phyloP scores from a whole-genome alignment of 2,888 invertebrate species.

The Rhamnusium bicolor region DNA sequence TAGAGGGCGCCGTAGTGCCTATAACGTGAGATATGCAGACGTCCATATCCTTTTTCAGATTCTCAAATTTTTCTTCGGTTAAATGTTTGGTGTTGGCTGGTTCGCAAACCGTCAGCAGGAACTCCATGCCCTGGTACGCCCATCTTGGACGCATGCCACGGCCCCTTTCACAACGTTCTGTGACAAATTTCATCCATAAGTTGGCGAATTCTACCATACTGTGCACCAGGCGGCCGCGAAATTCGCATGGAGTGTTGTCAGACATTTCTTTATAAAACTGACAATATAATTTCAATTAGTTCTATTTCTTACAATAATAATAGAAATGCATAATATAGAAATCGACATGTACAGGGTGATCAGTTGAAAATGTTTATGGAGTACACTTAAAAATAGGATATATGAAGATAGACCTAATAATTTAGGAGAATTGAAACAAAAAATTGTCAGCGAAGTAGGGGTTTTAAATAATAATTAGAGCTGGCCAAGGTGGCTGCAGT shows the following conservation, averaged over 20 bases:
- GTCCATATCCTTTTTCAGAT: slow-evolving; percentile 85
- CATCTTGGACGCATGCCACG: slow-evolving; percentile 88
- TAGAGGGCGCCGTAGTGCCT: slow-evolving; percentile 72
- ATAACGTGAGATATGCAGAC: slow-evolving; percentile 91
- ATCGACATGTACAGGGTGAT: too few relatives aligned
- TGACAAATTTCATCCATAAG: slow-evolving; percentile 93
- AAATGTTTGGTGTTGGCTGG: slow-evolving; percentile 86
- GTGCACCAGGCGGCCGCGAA: slow-evolving; percentile 72
- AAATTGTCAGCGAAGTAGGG: too few relatives aligned
- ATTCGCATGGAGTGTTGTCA: slow-evolving; percentile 72
- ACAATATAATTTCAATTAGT: slow-evolving; percentile 38
- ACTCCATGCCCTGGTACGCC: slow-evolving; percentile 92
- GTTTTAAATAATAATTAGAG: too few relatives aligned
- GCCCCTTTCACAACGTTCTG: slow-evolving; percentile 83
- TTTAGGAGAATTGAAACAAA: too few relatives aligned
- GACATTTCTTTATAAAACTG: slow-evolving; percentile 83
- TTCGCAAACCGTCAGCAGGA: slow-evolving; percentile 88
- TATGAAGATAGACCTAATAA: too few relatives aligned
- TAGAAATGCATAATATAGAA: too few relatives aligned
- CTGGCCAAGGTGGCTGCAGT: too few relatives aligned
- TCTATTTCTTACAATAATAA: too few relatives aligned
- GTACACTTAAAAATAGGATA: too few relatives aligned
- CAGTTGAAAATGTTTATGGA: too few relatives aligned
- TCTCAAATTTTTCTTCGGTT: slow-evolving; percentile 85
- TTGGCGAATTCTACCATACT: slow-evolving; percentile 81